Base-by-base conservation (phyloP, 2,797 vertebrate species). In the Tragopan temminckii region DNA sequence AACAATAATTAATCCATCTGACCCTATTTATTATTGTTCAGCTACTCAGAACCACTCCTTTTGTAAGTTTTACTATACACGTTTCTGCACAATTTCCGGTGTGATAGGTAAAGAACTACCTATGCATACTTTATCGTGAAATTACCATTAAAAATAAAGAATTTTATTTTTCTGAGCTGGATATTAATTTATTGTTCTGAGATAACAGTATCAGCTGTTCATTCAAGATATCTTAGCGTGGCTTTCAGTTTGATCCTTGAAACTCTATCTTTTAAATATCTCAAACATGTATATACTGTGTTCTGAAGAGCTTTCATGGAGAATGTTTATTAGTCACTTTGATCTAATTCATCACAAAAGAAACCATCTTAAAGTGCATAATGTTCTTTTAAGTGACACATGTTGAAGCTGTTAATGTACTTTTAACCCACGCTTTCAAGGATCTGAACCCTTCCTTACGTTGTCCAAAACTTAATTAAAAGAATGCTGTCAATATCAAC, bases 321-420 rank as follows among this genome's bases (percentile, higher is more conserved):
- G 80, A 92, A 97, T 95, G 85, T 96, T 97, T 97, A 96, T 97
- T 95, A 96, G 96, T 83, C 92, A 94, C 97, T 98, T 97, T 97
- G 97, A 98, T 97, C 96, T 97, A 95, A 97, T 94, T 95, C 95
- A 95, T 98, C 97, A 95, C 94, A 90, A 93, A 96, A 90, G 96
- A 91, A 95, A 93, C 69, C 9, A 0, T 94, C 96, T 96, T 91
- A 87, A 95, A 97, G 95, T 76, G 94, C 93, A 90, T 64, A 96
- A 96, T 62, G 80, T 97, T 96, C 94, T 96, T 92, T 92, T 93
- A 91, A 91, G 95, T 91, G 95, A 95, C 95, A 92, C 89, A 86
- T 76, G 92, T 84, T 91, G 95, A 96, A 94, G 91, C 92, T 85
- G 85, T 94, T 85, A 96, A 95, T 72, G 61, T 63, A 76, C 70